phyloP scores from a whole-genome alignment of 2,797 vertebrate species.

The Sebastiscus tertius region DNA sequence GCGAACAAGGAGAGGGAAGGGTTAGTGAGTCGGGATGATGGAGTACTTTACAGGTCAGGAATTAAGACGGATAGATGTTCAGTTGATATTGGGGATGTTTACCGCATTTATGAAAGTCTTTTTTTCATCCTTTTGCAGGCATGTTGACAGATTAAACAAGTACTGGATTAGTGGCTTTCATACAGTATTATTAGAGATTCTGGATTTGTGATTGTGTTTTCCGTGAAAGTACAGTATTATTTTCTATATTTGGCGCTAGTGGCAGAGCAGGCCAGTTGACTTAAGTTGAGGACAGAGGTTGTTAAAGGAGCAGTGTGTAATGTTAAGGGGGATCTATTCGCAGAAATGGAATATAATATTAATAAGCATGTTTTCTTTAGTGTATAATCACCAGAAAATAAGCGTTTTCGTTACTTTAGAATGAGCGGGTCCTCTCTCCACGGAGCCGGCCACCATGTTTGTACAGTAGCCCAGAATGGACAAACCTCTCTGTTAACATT shows the following conservation, averaged over 20 bases:
- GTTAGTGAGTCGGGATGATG: conserved; percentile 58
- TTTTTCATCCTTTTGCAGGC: not conserved
- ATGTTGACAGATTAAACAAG: not conserved
- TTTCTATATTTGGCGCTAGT: not conserved
- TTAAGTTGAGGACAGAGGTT: not conserved
- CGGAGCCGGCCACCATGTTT: no score
- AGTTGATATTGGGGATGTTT: conserved; percentile 11
- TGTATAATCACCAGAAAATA: no score
- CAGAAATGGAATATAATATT: no score
- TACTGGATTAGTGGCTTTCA: not conserved
- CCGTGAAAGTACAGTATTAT: not conserved
- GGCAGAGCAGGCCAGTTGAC: not conserved
- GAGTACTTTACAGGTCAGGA: conserved; percentile 56
- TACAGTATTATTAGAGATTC: not conserved
- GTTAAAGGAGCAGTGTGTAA: not conserved
- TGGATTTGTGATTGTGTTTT: not conserved
- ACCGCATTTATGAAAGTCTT: not conserved
- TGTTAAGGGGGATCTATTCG: no score
- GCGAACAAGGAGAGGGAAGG: conserved; percentile 59
- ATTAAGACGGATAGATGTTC: conserved; percentile 44
- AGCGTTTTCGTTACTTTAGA: no score
- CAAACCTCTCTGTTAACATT: no score
- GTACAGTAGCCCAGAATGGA: no score
- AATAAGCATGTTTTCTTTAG: no score
- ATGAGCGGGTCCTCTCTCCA: no score